Percentiles rank a stretch among this genome's conserved stretches.
Conservation (phyloP, 2,888 invertebrate species). For the Dusona sp. region DNA sequence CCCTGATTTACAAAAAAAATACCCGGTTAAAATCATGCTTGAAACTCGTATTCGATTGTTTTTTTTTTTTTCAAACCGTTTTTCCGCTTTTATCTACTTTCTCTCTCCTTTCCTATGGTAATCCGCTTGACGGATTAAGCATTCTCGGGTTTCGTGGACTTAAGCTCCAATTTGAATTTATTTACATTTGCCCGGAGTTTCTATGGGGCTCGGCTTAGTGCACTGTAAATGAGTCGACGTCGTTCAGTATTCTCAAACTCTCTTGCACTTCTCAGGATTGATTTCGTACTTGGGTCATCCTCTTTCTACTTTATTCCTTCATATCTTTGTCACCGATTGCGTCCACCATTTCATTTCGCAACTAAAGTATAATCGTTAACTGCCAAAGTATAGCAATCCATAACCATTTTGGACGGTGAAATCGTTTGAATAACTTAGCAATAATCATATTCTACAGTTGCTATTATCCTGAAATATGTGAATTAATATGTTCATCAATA, state of each 20-base stretch:
- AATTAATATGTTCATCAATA: neutral
- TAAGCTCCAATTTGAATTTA: constrained; percentile 79
- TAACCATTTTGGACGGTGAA: neutral
- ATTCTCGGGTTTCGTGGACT: constrained; percentile 63
- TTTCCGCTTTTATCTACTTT: constrained; percentile 28
- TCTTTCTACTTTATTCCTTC: neutral
- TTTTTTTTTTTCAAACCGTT: neutral
- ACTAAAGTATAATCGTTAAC: neutral
- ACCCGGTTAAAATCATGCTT: neutral
- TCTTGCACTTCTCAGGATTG: constrained; percentile 73
- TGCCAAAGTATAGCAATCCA: neutral
- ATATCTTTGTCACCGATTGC: neutral
- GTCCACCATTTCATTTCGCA: neutral
- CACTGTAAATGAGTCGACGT: constrained; percentile 71
- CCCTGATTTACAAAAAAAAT: too few relatives aligned
- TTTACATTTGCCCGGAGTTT: constrained; percentile 79
- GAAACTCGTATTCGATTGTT: neutral
- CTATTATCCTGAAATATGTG: neutral
- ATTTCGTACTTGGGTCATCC: constrained; percentile 68
- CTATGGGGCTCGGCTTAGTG: constrained; percentile 71
- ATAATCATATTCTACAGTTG: neutral
- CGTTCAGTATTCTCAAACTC: constrained; percentile 16
- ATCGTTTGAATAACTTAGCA: neutral
- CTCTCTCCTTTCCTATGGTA: constrained; percentile 65
- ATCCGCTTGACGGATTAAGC: constrained; percentile 76